phyloP scores from a whole-genome alignment of 2,797 vertebrate species.

The Sebastes vulpes region DNA sequence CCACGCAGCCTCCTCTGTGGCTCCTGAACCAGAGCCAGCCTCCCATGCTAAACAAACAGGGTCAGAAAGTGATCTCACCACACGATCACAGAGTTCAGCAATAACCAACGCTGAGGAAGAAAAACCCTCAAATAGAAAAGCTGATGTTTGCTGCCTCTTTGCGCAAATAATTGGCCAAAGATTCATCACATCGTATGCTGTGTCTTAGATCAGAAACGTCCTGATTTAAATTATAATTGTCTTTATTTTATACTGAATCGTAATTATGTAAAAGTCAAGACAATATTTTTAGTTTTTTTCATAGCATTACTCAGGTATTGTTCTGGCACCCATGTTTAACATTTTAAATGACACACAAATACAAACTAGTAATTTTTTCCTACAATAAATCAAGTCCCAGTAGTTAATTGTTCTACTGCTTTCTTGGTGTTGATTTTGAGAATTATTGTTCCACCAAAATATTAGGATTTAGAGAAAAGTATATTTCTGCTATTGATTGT shows the following conservation, averaged over 20 bases:
- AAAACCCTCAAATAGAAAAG: background rate
- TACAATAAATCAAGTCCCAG: background rate
- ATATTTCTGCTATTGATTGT: background rate
- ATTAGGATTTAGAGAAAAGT: background rate
- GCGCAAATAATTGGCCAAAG: background rate
- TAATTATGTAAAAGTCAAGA: background rate
- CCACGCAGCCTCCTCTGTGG: slow-evolving; percentile 66
- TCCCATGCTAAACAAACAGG: slow-evolving; percentile 58
- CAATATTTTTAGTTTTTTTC: background rate
- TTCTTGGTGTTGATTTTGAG: background rate
- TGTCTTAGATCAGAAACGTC: background rate
- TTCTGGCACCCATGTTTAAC: background rate
- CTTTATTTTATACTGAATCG: background rate
- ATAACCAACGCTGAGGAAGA: background rate
- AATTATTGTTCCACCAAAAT: background rate
- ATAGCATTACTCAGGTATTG: too few relatives aligned
- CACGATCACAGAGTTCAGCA: slow-evolving; percentile 23
- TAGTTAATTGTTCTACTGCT: background rate
- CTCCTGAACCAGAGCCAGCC: slow-evolving; percentile 52
- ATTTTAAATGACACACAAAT: background rate
- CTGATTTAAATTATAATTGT: background rate
- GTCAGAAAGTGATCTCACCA: slow-evolving; percentile 44
- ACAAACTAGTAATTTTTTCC: background rate
- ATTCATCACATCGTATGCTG: fast-evolving
- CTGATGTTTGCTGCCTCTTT: background rate